Conservation (phyloP, 1,140 invertebrate species). For the Maconellicoccus hirsutus region DNA sequence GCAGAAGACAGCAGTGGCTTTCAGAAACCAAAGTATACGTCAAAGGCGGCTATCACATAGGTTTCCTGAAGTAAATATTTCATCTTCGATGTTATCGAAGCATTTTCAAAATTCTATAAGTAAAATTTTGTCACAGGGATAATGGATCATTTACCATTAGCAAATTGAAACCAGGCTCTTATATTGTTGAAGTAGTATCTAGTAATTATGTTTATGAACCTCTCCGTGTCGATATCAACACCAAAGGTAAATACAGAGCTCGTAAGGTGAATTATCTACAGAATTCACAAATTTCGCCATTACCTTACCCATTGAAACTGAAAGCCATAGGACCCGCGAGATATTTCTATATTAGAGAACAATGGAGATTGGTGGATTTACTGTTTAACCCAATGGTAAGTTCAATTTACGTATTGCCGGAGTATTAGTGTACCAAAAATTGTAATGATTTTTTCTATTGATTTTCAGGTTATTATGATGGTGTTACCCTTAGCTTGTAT, state of each 20-base stretch:
- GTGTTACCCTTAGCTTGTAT: slow-evolving; percentile 80
- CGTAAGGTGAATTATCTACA: slow-evolving; percentile 91
- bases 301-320: slow-evolving; percentile 83
- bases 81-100: background rate
- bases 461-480: slow-evolving; percentile 78
- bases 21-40: slow-evolving; percentile 64
- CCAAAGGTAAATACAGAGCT: slow-evolving; percentile 90
- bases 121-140: slow-evolving; percentile 42
- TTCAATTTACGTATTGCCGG: background rate
- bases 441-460: slow-evolving; percentile 24
- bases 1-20: slow-evolving; percentile 46
- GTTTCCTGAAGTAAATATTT: slow-evolving; percentile 54
- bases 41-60: slow-evolving; percentile 76
- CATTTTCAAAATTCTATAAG: background rate
- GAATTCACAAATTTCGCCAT: slow-evolving; percentile 70
- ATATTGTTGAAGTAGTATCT: slow-evolving; percentile 85
- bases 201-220: slow-evolving; percentile 86
- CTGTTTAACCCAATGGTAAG: slow-evolving; percentile 87
- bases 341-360: slow-evolving; percentile 89
- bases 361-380: slow-evolving; percentile 90
- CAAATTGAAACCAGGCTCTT: slow-evolving; percentile 86
- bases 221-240: slow-evolving; percentile 86
- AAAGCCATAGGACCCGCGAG: slow-evolving; percentile 65
- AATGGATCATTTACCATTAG: slow-evolving; percentile 88
- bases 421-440: background rate